These are phyloP conservation scores for Psittacula cyanocephala DNA, from an alignment of 2,113 vertebrate genomes.

Conservation along the genomic window DNA sequence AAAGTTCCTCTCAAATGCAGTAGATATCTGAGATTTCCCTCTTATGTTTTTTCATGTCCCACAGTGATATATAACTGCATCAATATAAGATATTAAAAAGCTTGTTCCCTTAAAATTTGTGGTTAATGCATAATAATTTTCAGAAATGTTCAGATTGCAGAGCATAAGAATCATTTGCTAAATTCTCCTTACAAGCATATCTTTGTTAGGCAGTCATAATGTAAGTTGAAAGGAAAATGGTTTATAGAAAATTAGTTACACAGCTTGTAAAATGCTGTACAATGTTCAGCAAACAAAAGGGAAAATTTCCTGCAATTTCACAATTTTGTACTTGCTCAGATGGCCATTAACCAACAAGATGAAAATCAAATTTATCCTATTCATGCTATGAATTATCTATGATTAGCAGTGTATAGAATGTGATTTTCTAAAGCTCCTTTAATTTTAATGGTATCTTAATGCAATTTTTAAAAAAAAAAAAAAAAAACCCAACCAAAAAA, in stretches of 20 bases:
- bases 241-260: constrained; percentile 58
- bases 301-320: constrained; percentile 60
- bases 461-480: not conserved
- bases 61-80: not conserved
- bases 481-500: not conserved
- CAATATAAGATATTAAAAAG: not conserved
- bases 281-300: constrained; percentile 48
- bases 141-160: not conserved
- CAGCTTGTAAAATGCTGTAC: constrained; percentile 41
- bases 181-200: constrained; percentile 32
- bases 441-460: constrained; percentile 56
- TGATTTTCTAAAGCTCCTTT: constrained; percentile 67
- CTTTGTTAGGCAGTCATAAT: constrained; percentile 48
- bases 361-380: constrained; percentile 63
- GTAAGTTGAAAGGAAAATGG: constrained; percentile 47
- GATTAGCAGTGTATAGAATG: constrained; percentile 63
- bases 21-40: not conserved
- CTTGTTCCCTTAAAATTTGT: not conserved
- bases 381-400: constrained; percentile 59
- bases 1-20: not conserved
- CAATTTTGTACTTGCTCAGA: constrained; percentile 43
- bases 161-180: constrained; percentile 12
- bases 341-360: constrained; percentile 57
- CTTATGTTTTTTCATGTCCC: not conserved
- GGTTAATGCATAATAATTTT: constrained; percentile 31